Base-by-base conservation (phyloP, 2,113 vertebrate species). In the Athene cunicularia region DNA sequence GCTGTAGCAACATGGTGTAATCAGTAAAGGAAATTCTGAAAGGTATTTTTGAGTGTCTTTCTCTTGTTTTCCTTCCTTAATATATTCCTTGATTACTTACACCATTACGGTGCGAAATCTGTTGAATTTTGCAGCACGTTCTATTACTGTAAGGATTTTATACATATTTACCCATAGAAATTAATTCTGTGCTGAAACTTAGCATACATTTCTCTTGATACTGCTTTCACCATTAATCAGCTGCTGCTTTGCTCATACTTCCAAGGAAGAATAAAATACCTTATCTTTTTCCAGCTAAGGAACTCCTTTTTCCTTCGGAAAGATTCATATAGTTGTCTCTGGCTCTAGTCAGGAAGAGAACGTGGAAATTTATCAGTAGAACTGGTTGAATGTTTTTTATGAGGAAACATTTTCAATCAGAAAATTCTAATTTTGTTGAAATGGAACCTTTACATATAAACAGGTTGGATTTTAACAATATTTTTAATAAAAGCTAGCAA, bases 161-260 rank as follows among this genome's bases (percentile, higher is more conserved):
- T 72, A 80, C 41, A 55, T 87, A 74, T 93, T 90, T 97, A 92
- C 77, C 23, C 59, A 82, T 37, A 71, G 47, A 95, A 95, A 93
- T 95, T 87, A 95, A 70, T 83, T 89, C 88, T 64, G 43, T 77
- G 39, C 74, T 85, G 74, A 93, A 93, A 88, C 32, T 74, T 79
- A 59, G 60, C 47, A 79, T 67, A 41, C 49, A 68, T 73, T 86
- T 93, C 32, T 90, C 60, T 77, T 86, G 86, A 47, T 73, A 85
- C 33, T 37, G 35, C 53, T 92, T 87, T 86, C 59, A 63, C n/a
- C 62, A n/a, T 75, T 90, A 87, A 74, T 92, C 64, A 86, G 43
- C 26, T 73, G 30, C 52, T 62, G 66, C 74, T 87, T 63, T 86
- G 39, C 66, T 71, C 32, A 7, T 70, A 27, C 28, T 80, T 85